phyloP scores from a whole-genome alignment of 2,888 invertebrate genomes.

The Entomobrya multifasciata region DNA sequence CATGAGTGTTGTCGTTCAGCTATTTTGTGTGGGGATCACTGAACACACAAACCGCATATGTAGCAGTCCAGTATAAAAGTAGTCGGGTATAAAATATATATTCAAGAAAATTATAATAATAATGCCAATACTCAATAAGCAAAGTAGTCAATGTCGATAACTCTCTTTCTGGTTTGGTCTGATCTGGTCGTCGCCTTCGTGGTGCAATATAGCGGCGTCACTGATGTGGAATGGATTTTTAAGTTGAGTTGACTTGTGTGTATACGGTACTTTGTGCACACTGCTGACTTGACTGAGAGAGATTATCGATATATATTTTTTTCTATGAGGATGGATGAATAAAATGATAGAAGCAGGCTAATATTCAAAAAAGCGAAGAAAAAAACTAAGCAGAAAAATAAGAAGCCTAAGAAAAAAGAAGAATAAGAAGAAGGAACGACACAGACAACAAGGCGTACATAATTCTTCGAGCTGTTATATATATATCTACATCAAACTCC shows the following conservation, averaged over 20 bases:
- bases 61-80: neutral
- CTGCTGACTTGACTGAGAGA: constrained; percentile 1
- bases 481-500: neutral
- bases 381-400: neutral
- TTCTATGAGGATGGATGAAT: neutral
- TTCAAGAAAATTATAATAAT: constrained; percentile 15
- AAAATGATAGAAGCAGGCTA: constrained; percentile 20
- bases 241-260: too few relatives aligned
- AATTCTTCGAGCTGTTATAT: neutral
- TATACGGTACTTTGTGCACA: neutral
- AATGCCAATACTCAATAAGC: neutral
- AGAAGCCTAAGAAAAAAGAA: too few relatives aligned
- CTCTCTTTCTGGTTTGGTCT: too few relatives aligned
- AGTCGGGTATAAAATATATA: neutral
- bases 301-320: constrained; percentile 37
- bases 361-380: constrained; percentile 18
- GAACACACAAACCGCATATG: neutral
- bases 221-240: too few relatives aligned
- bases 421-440: neutral
- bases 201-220: neutral
- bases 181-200: too few relatives aligned
- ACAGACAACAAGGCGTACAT: neutral
- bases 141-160: neutral
- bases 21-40: neutral
- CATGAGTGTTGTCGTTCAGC: constrained; percentile 15